A percentile compares a stretch with the other conserved stretches of the same genome.
These are phyloP conservation scores for Pachycephala philippinensis DNA, from an alignment of 2,113 vertebrate species.

Conservation along the genomic window DNA sequence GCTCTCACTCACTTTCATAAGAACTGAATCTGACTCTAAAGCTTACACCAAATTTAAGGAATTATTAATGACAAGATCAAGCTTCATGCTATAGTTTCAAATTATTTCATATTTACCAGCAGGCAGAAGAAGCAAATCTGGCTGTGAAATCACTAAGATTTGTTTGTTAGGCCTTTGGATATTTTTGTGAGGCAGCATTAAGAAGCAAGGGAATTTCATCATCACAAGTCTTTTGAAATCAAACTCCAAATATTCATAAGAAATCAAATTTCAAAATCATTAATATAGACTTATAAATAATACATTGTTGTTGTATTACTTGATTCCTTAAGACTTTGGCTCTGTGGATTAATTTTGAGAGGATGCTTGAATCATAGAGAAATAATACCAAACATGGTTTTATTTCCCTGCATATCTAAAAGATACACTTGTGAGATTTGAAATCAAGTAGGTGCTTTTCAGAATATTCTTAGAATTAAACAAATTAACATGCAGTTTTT, in stretches of 20 bases:
- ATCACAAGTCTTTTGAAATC: constrained; percentile 65
- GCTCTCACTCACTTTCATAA: background rate
- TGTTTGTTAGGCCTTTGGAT: constrained; percentile 4
- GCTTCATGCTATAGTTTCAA: constrained; percentile 30
- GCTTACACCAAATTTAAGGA: background rate
- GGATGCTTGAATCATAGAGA: background rate
- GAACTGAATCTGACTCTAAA: background rate
- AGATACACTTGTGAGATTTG: constrained; percentile 40
- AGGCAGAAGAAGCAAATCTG: constrained; percentile 19
- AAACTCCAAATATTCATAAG: constrained; percentile 36
- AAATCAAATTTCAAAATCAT: constrained; percentile 59
- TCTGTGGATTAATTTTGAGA: background rate
- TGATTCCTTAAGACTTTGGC: background rate
- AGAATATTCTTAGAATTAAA: constrained; percentile 54
- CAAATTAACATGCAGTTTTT: constrained; percentile 53
- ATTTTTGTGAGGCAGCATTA: constrained; percentile 41
- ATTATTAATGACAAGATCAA: constrained; percentile 20
- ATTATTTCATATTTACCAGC: constrained; percentile 9
- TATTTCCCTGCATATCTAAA: constrained; percentile 12
- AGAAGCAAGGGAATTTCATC: constrained; percentile 66
- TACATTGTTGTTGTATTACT: background rate
- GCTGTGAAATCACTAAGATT: constrained; percentile 32
- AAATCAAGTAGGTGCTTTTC: constrained; percentile 50
- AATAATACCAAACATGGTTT: constrained; percentile 34
- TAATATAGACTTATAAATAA: background rate